Evolutionary conservation across 53 echinoderm and acorn worm species (phyloP).

Genomic region (Patiria pectinifera): DNA sequence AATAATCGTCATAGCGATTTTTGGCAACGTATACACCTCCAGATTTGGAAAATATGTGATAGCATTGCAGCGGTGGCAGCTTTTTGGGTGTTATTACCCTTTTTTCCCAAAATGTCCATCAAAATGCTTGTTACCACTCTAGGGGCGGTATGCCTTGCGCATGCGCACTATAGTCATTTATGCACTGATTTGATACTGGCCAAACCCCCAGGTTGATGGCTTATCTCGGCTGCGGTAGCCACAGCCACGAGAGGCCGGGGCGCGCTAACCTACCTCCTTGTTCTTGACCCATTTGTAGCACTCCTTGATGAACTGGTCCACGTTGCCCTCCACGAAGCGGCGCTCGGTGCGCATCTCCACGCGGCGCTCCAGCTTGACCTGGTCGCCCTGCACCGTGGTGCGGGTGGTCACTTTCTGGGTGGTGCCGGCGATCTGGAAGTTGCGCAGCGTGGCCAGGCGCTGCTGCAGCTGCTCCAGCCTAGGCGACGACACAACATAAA

Average conservation of each 20-base stretch:
- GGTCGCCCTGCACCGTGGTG: conserved; percentile 83
- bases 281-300: conserved; percentile 92
- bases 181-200: too few species aligned
- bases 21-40: too few species aligned
- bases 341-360: conserved; percentile 91
- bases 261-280: conserved; percentile 69
- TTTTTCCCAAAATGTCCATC: too few species aligned
- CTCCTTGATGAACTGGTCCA: conserved; percentile 84
- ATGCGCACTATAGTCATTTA: too few species aligned
- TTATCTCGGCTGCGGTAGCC: neutral
- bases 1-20: too few species aligned
- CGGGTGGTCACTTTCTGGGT: conserved; percentile 87
- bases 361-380: conserved; percentile 85
- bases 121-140: too few species aligned
- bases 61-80: too few species aligned
- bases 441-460: conserved; percentile 77
- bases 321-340: conserved; percentile 90
- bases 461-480: conserved; percentile 86
- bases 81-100: too few species aligned
- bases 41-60: too few species aligned
- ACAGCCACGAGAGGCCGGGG: neutral
- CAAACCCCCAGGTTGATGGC: too few species aligned
- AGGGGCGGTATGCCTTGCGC: too few species aligned
- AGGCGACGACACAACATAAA: neutral
- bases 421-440: conserved; percentile 92